Evolutionary conservation across 2,113 vertebrate genomes (phyloP).

Genomic region (Oreocharis arfaki): DNA sequence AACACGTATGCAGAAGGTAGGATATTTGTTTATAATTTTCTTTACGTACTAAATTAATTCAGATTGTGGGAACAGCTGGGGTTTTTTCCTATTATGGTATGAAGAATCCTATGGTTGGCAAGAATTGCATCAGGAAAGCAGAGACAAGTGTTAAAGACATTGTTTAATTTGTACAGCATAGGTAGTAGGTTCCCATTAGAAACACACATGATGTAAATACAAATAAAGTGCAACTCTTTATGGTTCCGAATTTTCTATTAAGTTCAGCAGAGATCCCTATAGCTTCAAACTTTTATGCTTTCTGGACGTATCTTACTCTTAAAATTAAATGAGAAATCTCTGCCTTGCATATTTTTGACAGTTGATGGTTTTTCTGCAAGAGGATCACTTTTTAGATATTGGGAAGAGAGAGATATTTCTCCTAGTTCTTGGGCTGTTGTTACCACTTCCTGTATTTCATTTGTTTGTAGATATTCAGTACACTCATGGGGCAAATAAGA

Average conservation of each 20-base stretch:
- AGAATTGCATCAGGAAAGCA: neutral
- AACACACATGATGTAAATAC: neutral
- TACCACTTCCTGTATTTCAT: neutral
- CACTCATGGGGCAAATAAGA: neutral
- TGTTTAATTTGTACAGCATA: neutral
- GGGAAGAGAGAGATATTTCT: neutral
- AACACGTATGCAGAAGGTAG: slow-evolving; percentile 87
- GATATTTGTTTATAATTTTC: neutral
- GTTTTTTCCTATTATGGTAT: neutral
- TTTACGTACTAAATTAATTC: neutral
- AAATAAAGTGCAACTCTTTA: neutral
- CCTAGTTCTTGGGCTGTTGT: neutral
- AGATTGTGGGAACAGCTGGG: neutral
- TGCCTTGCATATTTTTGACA: neutral
- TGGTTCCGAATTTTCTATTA: neutral
- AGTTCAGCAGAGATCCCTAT: neutral
- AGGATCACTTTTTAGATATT: neutral
- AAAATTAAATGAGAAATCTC: neutral
- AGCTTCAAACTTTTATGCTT: neutral
- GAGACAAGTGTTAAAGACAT: neutral
- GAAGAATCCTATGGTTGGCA: neutral
- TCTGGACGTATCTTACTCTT: neutral
- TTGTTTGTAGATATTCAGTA: neutral
- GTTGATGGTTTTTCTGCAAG: neutral
- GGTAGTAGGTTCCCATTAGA: neutral